A percentile compares a stretch with the other conserved stretches of the same genome.
phyloP scores from a whole-genome alignment of 2,113 vertebrate species.

The Otus sunia region DNA sequence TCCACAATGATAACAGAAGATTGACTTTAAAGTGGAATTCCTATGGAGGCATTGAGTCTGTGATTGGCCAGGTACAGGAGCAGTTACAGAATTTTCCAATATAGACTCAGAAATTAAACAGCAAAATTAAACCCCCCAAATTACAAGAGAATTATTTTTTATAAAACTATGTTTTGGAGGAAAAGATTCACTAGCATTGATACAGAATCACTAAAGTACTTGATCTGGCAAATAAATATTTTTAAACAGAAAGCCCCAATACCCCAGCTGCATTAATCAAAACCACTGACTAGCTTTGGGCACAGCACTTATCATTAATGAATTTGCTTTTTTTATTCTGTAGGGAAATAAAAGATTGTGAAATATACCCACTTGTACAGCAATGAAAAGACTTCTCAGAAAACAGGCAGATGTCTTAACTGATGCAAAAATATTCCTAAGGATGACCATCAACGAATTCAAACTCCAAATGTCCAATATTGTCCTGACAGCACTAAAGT shows the following conservation, averaged over 20 bases:
- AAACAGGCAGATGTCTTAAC: background rate
- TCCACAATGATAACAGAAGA: background rate
- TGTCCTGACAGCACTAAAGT: background rate
- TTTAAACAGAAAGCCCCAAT: background rate
- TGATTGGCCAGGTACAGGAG: background rate
- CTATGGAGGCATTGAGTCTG: background rate
- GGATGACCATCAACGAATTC: background rate
- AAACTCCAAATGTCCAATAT: background rate
- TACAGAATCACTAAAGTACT: background rate
- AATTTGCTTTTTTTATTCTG: background rate
- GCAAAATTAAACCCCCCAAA: background rate
- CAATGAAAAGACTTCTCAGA: background rate
- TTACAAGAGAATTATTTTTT: background rate
- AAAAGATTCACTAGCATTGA: background rate
- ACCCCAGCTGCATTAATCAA: background rate
- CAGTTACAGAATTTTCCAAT: background rate
- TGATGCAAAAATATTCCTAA: background rate
- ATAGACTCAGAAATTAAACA: background rate
- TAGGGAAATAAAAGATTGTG: background rate
- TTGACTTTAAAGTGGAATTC: background rate
- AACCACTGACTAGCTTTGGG: background rate
- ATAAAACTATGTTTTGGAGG: background rate
- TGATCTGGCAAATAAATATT: background rate
- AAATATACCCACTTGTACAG: background rate
- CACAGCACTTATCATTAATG: background rate